phyloP scores from a whole-genome alignment of 37 sponge, comb jelly and placozoan species.

The Dysidea cf. avara region DNA sequence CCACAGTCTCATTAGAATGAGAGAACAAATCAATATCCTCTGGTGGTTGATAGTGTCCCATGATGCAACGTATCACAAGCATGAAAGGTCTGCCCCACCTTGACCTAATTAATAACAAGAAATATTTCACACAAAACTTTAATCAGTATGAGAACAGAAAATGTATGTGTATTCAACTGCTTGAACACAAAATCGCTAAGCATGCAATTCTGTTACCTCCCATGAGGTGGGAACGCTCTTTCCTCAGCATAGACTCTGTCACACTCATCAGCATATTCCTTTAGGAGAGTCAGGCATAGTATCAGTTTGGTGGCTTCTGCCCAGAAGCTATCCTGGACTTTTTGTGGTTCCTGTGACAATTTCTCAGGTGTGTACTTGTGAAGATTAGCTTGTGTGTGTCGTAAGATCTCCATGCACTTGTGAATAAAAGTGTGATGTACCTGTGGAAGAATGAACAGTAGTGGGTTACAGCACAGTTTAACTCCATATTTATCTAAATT shows the following conservation, averaged over 20 bases:
- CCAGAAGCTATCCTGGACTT: slow-evolving; percentile 28
- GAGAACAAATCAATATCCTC: slow-evolving; percentile 87
- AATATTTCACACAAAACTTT: too few relatives aligned
- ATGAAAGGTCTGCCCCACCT: slow-evolving; percentile 62
- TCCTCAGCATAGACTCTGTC: slow-evolving; percentile 80
- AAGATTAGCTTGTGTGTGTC: slow-evolving; percentile 31
- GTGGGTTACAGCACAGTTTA: too few relatives aligned
- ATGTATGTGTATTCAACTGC: too few relatives aligned
- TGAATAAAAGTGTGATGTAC: slow-evolving; percentile 63
- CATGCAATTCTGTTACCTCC: slow-evolving; percentile 56
- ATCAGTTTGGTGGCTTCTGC: slow-evolving; percentile 65
- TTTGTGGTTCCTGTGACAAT: slow-evolving; percentile 35
- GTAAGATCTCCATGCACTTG: slow-evolving; percentile 45
- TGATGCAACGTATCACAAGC: slow-evolving; percentile 46
- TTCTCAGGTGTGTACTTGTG: slow-evolving; percentile 57
- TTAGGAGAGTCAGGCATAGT: slow-evolving; percentile 75
- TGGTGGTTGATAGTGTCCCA: slow-evolving; percentile 28
- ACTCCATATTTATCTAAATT: too few relatives aligned
- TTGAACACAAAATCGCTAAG: too few relatives aligned
- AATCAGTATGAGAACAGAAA: too few relatives aligned
- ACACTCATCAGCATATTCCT: slow-evolving; percentile 79
- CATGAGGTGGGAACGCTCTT: slow-evolving; percentile 85
- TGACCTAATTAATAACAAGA: too few relatives aligned
- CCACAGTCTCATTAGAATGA: slow-evolving; percentile 83
- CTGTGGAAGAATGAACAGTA: too few relatives aligned